Evolutionary conservation across 2,888 invertebrate species (phyloP).

Genomic region (Eristalinus sepulchralis): DNA sequence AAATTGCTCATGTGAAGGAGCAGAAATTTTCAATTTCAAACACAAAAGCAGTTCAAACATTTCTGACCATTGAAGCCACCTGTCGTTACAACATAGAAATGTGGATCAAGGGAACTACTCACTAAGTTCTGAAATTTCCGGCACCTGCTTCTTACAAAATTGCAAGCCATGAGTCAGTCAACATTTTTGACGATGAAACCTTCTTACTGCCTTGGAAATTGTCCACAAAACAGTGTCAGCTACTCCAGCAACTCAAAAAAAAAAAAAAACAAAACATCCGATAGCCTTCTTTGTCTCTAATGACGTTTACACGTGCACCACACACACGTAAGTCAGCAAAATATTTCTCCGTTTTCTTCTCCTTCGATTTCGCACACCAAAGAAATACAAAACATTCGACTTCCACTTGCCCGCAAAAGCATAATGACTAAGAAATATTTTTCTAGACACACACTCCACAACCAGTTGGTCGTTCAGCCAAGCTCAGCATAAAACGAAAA

Average conservation of each 20-base stretch:
- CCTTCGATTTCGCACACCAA: conserved; percentile 3
- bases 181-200: neutral
- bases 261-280: too few species aligned
- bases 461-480: neutral
- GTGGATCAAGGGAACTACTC: too few species aligned
- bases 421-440: neutral
- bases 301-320: conserved; percentile 51
- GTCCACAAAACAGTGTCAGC: neutral
- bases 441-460: neutral
- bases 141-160: neutral
- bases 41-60: too few species aligned
- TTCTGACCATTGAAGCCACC: too few species aligned
- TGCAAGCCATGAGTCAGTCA: neutral
- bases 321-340: conserved; percentile 42
- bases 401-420: neutral
- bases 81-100: too few species aligned
- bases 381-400: neutral
- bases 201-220: conserved; percentile 12
- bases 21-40: too few species aligned
- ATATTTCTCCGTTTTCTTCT: neutral
- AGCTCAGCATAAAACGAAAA: neutral
- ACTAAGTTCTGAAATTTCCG: too few species aligned
- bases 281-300: conserved; percentile 49
- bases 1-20: too few species aligned
- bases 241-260: conserved; percentile 33